These are phyloP conservation scores for Harmothoe impar DNA, from an alignment of 2,888 invertebrate genomes.

Conservation along the genomic window DNA sequence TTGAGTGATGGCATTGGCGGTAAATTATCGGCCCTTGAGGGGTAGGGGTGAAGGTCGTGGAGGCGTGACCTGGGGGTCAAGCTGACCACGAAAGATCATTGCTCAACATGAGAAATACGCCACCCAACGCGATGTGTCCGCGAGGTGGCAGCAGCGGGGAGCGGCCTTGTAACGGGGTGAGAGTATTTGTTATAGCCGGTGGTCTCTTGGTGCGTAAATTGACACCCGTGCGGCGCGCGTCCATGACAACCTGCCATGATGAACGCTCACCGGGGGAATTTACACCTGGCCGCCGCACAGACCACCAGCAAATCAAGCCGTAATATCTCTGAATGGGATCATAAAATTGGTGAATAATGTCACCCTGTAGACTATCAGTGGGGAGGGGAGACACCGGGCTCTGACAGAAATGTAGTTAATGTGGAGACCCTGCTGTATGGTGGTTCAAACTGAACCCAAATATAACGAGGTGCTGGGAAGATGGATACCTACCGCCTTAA, in stretches of 20 bases:
- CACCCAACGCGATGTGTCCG: conserved; percentile 15
- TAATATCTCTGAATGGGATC: not conserved
- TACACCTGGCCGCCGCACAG: not conserved
- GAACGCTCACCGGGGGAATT: conserved; percentile 21
- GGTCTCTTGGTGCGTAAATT: conserved; percentile 45
- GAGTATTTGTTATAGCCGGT: conserved; percentile 50
- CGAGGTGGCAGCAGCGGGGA: not conserved
- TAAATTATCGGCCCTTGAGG: conserved; percentile 33
- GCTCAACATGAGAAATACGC: conserved; percentile 57
- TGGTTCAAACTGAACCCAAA: no score
- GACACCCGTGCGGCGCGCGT: not conserved
- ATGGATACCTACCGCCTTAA: no score
- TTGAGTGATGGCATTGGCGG: conserved; percentile 43
- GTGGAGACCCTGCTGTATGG: no score
- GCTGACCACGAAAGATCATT: not conserved
- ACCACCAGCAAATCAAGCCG: not conserved
- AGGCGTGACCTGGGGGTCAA: conserved; percentile 45
- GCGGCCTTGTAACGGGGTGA: conserved; percentile 45
- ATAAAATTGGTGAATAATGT: not conserved
- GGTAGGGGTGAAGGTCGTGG: conserved; percentile 8
- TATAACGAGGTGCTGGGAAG: no score
- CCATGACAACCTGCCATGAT: not conserved
- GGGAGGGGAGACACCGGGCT: not conserved
- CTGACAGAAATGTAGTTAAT: no score
- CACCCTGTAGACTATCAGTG: not conserved